Evolutionary conservation across 2,797 vertebrate species (phyloP).

Genomic region (Myotis findleyi): DNA sequence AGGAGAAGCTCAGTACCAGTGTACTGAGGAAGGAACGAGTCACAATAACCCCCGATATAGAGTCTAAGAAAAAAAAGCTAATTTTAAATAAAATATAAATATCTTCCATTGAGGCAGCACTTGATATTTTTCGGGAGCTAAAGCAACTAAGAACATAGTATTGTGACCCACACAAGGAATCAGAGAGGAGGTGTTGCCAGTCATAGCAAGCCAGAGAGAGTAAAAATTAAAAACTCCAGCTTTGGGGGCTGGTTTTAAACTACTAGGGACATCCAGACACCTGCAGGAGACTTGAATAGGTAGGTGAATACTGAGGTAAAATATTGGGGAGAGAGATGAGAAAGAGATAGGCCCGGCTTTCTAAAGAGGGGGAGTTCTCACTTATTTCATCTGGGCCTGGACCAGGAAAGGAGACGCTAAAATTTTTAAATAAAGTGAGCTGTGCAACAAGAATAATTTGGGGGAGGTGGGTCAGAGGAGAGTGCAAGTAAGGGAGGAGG

Average conservation of each 20-base stretch:
- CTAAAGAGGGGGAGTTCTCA: not conserved
- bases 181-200: not conserved
- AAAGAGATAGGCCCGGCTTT: not conserved
- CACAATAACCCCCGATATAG: not conserved
- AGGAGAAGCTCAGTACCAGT: not conserved
- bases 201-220: not conserved
- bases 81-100: slow-evolving; percentile 75
- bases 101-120: slow-evolving; percentile 39
- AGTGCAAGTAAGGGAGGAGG: not conserved
- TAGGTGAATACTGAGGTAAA: not conserved
- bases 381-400: not conserved
- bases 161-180: not conserved
- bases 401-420: not conserved
- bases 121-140: not conserved
- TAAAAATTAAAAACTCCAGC: not conserved
- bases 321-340: not conserved
- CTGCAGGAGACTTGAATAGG: not conserved
- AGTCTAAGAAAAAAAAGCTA: slow-evolving; percentile 40
- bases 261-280: not conserved
- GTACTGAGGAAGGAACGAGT: not conserved
- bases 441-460: slow-evolving; percentile 28
- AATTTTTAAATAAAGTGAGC: slow-evolving; percentile 67
- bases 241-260: not conserved
- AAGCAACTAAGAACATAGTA: not conserved
- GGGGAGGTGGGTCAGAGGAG: not conserved